Base-by-base conservation (phyloP, 2,113 vertebrate genomes). In the Clarias macrocephalus region DNA sequence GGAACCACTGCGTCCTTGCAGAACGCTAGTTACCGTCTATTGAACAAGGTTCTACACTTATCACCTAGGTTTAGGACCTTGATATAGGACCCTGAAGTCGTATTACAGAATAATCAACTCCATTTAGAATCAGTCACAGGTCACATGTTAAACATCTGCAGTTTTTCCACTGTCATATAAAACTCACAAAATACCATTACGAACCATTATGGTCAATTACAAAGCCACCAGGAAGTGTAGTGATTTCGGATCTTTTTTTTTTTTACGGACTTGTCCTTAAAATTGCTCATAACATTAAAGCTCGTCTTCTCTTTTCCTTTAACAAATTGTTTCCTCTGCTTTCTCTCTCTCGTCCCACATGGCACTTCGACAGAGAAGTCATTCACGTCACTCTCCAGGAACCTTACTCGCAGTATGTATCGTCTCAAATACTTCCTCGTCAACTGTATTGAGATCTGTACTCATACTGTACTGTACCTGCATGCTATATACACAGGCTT, bases 331-430 rank as follows among this genome's bases (percentile, higher is more conserved):
- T 90, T 42, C 79, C 15, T 88, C 19, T 56, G 3, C 5, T 25
- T 37, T 62, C n/a, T 28, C n/a, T 25, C 42, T 28, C n/a, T 19
- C n/a, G n/a, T n/a, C 42, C 56, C 33, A n/a, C 23, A 28, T 73
- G 93, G 90, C 93, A 92, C 92, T 90, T 91, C 92, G 91, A 92
- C 95, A 96, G 96, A 92, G 95, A 94, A 96, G 94, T 94, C 94
- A 94, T 88, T 94, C 95, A 28, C 94, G 93, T 88, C 88, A 89
- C 86, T 94, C 96, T 89, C 95, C 95, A 89, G 95, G 96, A 92
- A 96, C 93, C 90, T 95, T 94, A 91, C 95, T 97, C 72, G 93
- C 95, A 90, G 96, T 97, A 97, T 91, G 96, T 96, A 42, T 77
- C 12, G n/a, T 57, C 85, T 87, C 52, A 33, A 48, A 56, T 79